phyloP scores from a whole-genome alignment of 1,140 invertebrate genomes.

The Camponotus pennsylvanicus region DNA sequence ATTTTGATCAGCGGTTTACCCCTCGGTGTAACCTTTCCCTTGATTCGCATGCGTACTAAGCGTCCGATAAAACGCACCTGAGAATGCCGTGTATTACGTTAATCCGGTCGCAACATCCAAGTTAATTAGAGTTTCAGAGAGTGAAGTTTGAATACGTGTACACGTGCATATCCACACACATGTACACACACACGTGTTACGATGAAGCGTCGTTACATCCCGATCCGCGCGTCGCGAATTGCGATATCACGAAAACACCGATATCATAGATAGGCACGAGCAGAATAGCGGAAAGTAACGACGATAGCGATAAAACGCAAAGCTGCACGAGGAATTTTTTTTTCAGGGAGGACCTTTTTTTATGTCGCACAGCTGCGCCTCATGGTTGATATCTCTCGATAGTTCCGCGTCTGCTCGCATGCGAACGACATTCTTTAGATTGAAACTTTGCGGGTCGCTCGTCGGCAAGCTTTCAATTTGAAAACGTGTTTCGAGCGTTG shows the following conservation, averaged over 20 bases:
- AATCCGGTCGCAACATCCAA: constrained; percentile 68
- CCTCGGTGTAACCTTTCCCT: not conserved
- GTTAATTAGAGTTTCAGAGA: constrained; percentile 74
- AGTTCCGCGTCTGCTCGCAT: not conserved
- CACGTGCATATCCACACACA: not conserved
- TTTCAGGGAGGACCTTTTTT: constrained; percentile 18
- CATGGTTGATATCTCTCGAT: constrained; percentile 17
- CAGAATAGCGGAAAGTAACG: not conserved
- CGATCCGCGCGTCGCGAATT: not conserved
- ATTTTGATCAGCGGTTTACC: no score
- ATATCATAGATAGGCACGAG: not conserved
- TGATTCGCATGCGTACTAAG: not conserved
- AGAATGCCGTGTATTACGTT: constrained; percentile 24
- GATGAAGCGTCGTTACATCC: not conserved
- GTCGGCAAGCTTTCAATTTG: constrained; percentile 11
- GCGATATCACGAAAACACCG: constrained; percentile 41
- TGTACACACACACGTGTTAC: constrained; percentile 24
- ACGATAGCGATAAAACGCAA: constrained; percentile 26
- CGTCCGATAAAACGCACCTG: constrained; percentile 29
- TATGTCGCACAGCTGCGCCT: constrained; percentile 11
- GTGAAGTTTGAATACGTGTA: constrained; percentile 62
- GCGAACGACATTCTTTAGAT: not conserved
- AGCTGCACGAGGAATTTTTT: not conserved
- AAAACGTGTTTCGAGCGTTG: not conserved
- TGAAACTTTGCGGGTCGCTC: not conserved